Evolutionary conservation across 1,140 invertebrate genomes (phyloP), one percentile per base, ranked within the genome.

Genomic region (Procambarus virginalis): DNA sequence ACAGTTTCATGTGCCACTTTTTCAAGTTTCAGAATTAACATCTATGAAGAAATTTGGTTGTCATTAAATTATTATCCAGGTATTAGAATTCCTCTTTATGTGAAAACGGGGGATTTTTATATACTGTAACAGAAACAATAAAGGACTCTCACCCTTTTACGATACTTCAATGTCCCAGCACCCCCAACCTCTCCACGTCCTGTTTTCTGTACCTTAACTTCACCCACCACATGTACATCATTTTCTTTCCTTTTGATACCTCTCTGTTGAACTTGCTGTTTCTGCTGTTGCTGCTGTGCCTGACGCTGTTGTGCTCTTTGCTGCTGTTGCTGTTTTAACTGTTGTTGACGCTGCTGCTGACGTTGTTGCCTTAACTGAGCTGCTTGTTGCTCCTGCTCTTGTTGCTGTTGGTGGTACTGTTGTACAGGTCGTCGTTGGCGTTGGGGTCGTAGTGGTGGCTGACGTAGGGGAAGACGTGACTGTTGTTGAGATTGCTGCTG

Each of bases 151-250:
- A 90, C 89, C 68, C 84, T 81, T 58, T 90, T 90, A 2, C 89
- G 60, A 49, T 86, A 76, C 68, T 90, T 90, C 17, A 90, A 60
- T 20, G 89, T 90, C 2, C 89, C 89, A 17, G 89, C 89, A 48
- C 89, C 89, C 12, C 89, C 89, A 22, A 90, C 89, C 68, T 90
- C 89, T n/a, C 89, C 83, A 22, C 89, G 89, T 14, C 48, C 84
- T 34, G 89, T 90, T 73, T 90, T 90, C 83, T 90, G 89, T 14
- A 49, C 84, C 68, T 90, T 90, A 5, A 46, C 20, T 45, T 90
- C 76, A 17, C 83, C 22, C 20, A 82, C 84, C 55, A 86, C 64
- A 20, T 90, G 58, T 4, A 82, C 89, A 12, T 90, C 89, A 60
- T 10, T 79, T 45, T 75, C 83, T 49, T 90, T 90, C 22, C 89